These are phyloP conservation scores for Progne subis DNA, from an alignment of 2,113 vertebrate species.

Conservation along the genomic window DNA sequence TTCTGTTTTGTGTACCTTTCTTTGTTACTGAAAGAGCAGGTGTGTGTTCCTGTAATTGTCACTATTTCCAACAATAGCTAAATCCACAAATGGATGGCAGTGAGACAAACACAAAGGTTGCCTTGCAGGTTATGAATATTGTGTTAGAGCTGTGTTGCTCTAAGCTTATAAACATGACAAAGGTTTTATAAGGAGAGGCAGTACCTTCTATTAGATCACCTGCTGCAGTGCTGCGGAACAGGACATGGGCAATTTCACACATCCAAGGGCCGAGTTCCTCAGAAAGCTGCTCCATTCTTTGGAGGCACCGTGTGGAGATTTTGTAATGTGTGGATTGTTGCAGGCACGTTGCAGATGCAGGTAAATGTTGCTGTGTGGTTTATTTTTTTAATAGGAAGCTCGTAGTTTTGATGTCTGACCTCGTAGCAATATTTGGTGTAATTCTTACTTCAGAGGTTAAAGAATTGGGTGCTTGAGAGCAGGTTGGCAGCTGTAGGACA, in stretches of 20 bases:
- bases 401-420: neutral
- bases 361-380: neutral
- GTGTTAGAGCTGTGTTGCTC: neutral
- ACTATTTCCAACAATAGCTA: neutral
- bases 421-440: neutral
- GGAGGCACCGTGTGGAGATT: slow-evolving; percentile 30
- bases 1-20: neutral
- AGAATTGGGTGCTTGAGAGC: neutral
- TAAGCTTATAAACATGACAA: neutral
- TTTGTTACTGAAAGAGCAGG: neutral
- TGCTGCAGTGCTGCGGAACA: neutral
- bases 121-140: neutral
- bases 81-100: neutral
- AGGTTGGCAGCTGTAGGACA: neutral
- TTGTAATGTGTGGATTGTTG: neutral
- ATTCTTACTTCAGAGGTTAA: neutral
- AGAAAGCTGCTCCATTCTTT: slow-evolving; percentile 24
- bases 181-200: neutral
- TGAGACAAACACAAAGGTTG: neutral
- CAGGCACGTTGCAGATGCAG: neutral
- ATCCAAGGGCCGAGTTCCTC: neutral
- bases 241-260: neutral
- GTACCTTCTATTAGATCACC: neutral
- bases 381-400: neutral
- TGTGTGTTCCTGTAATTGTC: neutral